A percentile compares a stretch with the other conserved stretches of the same genome.
Evolutionary conservation across 2,113 vertebrate genomes (phyloP).

Genomic region (Hydrolagus affinis): DNA sequence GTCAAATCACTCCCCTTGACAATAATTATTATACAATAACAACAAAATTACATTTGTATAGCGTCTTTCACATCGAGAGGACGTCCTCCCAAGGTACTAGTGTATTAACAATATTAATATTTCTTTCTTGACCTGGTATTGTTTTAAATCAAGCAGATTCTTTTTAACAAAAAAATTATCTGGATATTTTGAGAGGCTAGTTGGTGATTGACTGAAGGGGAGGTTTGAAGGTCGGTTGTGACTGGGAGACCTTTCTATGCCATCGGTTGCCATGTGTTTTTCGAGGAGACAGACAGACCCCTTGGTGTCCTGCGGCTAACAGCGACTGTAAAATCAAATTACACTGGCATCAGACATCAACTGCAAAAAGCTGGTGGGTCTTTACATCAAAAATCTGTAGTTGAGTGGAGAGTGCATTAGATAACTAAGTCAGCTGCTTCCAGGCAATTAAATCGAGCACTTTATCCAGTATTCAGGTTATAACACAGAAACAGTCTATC

Average conservation of each 20-base stretch:
- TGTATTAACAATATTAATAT: too few relatives aligned
- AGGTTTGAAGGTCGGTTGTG: not conserved
- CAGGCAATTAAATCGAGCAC: not conserved
- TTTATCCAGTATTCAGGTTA: not conserved
- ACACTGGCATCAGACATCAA: not conserved
- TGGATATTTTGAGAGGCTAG: not conserved
- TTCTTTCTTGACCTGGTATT: too few relatives aligned
- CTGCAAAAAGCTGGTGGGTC: not conserved
- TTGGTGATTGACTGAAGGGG: not conserved
- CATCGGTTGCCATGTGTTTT: not conserved
- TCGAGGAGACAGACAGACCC: not conserved
- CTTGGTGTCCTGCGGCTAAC: not conserved
- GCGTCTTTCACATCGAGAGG: too few relatives aligned
- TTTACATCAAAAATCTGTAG: not conserved
- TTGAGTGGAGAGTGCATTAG: slow-evolving; percentile 8
- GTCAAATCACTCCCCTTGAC: not conserved
- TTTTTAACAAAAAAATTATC: not conserved
- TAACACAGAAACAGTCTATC: not conserved
- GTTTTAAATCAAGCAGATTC: not conserved
- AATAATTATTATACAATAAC: too few relatives aligned
- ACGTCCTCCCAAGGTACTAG: too few relatives aligned
- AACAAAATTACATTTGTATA: too few relatives aligned
- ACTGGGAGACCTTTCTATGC: not conserved
- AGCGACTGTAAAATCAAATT: not conserved
- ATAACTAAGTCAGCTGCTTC: not conserved